phyloP scores from a whole-genome alignment of 2,888 invertebrate genomes.

The Watsonalla binaria region DNA sequence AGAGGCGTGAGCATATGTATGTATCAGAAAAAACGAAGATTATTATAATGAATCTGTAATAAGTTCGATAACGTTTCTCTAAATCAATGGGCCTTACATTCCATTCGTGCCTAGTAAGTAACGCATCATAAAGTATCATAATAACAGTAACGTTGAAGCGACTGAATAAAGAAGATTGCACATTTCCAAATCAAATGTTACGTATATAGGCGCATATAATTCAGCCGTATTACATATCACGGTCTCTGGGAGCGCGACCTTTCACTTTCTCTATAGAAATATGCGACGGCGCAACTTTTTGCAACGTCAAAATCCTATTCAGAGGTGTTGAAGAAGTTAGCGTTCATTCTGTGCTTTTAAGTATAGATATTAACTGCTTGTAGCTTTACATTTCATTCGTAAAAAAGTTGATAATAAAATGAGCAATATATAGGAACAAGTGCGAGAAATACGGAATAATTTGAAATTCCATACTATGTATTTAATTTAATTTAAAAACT shows the following conservation, averaged over 20 bases:
- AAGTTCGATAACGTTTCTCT: background rate
- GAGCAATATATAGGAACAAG: too few species aligned
- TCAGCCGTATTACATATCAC: constrained; percentile 29
- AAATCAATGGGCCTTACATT: background rate
- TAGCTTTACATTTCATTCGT: too few species aligned
- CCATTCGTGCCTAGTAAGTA: background rate
- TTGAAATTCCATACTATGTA: too few species aligned
- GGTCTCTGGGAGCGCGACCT: constrained; percentile 48
- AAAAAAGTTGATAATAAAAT: too few species aligned
- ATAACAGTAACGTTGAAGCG: constrained; percentile 22
- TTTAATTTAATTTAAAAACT: too few species aligned
- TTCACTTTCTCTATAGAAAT: constrained; percentile 61
- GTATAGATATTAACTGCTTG: too few species aligned
- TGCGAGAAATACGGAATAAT: too few species aligned
- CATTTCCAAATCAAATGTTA: constrained; percentile 10
- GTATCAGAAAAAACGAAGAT: background rate
- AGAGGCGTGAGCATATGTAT: too few species aligned
- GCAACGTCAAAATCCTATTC: constrained; percentile 25
- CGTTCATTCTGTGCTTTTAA: background rate
- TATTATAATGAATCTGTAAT: background rate
- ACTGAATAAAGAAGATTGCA: constrained; percentile 22
- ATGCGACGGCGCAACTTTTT: constrained; percentile 36
- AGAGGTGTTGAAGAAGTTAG: constrained; percentile 6
- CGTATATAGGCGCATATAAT: constrained; percentile 17
- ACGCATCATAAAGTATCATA: background rate